These are phyloP conservation scores for Hassar affinis DNA, from an alignment of 2,113 vertebrate genomes.

Conservation along the genomic window DNA sequence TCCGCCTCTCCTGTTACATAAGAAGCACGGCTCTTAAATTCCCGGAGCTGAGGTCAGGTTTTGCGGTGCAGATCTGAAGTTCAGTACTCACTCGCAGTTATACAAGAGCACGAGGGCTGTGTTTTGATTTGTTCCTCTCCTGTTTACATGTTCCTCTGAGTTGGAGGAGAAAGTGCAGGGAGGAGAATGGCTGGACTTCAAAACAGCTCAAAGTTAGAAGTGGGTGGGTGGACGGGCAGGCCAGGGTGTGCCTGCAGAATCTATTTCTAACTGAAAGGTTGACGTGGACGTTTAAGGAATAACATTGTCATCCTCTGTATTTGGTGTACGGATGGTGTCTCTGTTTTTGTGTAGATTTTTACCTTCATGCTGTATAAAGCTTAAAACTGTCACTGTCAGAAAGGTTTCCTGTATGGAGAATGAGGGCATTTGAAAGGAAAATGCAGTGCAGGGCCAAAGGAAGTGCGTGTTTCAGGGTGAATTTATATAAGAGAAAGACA, in stretches of 20 bases:
- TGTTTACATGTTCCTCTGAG: slow-evolving; percentile 48
- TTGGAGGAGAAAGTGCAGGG: slow-evolving; percentile 19
- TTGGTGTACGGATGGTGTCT: not conserved
- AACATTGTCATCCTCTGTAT: not conserved
- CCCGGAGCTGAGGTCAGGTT: slow-evolving; percentile 47
- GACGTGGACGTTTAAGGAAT: not conserved
- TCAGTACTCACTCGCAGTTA: slow-evolving; percentile 42
- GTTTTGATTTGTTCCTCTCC: slow-evolving; percentile 29
- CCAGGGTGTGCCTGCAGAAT: slow-evolving; percentile 31
- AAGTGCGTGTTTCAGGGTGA: slow-evolving; percentile 28
- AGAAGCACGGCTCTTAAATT: slow-evolving; percentile 41
- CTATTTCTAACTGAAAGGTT: slow-evolving; percentile 2
- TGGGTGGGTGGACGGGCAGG: not conserved
- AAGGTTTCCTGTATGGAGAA: not conserved
- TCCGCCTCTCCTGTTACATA: slow-evolving; percentile 46
- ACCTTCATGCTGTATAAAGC: not conserved
- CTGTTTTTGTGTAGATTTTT: not conserved
- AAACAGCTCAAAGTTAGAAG: slow-evolving; percentile 31
- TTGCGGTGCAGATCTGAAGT: slow-evolving; percentile 19
- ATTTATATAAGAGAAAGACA: not conserved
- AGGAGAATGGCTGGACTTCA: slow-evolving; percentile 16
- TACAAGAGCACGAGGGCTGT: slow-evolving; percentile 36
- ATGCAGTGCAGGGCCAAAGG: slow-evolving; percentile 2
- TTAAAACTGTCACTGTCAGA: no score
- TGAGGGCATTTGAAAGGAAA: slow-evolving; percentile 26